Conservation (phyloP, 2,113 vertebrate genomes). For the Bucco capensis region DNA sequence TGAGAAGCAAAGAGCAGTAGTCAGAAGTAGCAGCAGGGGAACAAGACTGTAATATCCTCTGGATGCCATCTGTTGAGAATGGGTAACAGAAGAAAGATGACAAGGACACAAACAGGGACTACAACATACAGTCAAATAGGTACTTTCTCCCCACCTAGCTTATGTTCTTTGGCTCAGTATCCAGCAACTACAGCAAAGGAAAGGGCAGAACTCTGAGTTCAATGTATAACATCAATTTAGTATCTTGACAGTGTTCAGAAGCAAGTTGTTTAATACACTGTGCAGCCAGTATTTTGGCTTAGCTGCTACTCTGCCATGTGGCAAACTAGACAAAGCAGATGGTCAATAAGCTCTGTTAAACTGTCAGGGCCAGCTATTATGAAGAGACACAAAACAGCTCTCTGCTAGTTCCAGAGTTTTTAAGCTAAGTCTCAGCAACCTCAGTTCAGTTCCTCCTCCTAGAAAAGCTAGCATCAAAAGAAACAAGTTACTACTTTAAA, state of each 20-base stretch:
- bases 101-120: background rate
- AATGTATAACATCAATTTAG: background rate
- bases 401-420: conserved; percentile 14
- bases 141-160: background rate
- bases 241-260: background rate
- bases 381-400: conserved; percentile 17
- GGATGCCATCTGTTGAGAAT: conserved; percentile 19
- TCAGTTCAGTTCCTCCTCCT: background rate
- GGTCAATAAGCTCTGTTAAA: conserved; percentile 68
- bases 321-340: conserved; percentile 72
- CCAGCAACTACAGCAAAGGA: background rate
- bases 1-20: conserved; percentile 23
- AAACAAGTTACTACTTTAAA: background rate
- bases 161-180: background rate
- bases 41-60: background rate
- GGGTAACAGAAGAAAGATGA: background rate
- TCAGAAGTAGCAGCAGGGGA: conserved; percentile 34
- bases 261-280: conserved; percentile 8
- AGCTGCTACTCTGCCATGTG: conserved; percentile 54
- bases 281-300: conserved; percentile 54
- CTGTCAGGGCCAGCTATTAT: conserved; percentile 37
- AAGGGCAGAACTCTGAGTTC: background rate
- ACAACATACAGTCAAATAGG: background rate
- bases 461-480: background rate
- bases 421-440: conserved; percentile 7